These are phyloP conservation scores for Eospalax fontanierii DNA, from an alignment of 2,797 vertebrate genomes.

Conservation along the genomic window DNA sequence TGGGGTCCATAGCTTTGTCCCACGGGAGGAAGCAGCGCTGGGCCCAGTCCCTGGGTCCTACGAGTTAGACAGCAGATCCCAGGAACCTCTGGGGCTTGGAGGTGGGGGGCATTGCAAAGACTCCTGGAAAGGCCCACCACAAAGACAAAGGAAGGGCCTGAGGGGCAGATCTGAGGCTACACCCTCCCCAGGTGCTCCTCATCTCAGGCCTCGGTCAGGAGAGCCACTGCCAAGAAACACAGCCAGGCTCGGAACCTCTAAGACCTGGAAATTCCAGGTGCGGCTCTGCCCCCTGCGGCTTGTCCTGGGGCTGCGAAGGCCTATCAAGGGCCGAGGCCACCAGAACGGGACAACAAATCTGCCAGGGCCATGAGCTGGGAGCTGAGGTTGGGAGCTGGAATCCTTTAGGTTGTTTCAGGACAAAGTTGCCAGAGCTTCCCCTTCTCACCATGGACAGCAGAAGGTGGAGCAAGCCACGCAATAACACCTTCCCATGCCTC, in stretches of 20 bases:
- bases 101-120: not conserved
- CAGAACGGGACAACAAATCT: not conserved
- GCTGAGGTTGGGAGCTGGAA: not conserved
- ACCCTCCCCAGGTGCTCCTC: not conserved
- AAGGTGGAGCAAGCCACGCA: not conserved
- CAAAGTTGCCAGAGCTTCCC: not conserved
- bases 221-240: not conserved
- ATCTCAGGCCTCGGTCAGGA: no score
- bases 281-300: not conserved
- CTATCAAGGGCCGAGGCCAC: not conserved
- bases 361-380: not conserved
- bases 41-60: constrained; percentile 33
- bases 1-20: not conserved
- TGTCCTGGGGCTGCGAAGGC: not conserved
- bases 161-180: not conserved
- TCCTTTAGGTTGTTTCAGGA: not conserved
- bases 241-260: not conserved
- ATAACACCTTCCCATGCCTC: not conserved
- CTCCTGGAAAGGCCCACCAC: not conserved
- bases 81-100: not conserved
- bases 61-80: not conserved
- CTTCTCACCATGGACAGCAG: not conserved
- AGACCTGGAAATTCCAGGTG: not conserved
- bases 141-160: not conserved
- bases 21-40: not conserved